Evolutionary conservation across 2,888 invertebrate genomes (phyloP).

Genomic region (Drosophila anomelani): DNA sequence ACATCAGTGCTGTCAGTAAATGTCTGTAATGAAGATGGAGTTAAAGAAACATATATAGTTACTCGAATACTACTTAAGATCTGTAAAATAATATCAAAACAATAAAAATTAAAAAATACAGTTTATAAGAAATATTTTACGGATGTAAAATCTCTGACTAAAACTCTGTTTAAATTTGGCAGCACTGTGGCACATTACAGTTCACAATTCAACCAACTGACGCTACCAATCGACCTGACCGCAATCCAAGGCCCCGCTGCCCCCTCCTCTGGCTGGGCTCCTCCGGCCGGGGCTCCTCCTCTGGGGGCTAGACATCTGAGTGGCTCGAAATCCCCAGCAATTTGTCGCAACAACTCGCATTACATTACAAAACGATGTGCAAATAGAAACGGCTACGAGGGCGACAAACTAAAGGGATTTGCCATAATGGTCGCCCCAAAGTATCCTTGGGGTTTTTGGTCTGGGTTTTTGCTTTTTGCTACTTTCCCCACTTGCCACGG

Average conservation of each 20-base stretch:
- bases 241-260: conserved; percentile 9
- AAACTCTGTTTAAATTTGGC: background rate
- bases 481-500: conserved; percentile 30
- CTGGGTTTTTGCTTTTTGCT: conserved; percentile 41
- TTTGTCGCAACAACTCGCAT: conserved; percentile 78
- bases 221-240: conserved; percentile 54
- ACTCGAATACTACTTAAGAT: background rate
- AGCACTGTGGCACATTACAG: conserved; percentile 46
- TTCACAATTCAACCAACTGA: conserved; percentile 48
- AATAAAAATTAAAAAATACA: background rate
- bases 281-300: conserved; percentile 17
- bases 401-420: conserved; percentile 70
- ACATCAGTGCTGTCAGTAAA: conserved; percentile 14
- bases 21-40: background rate
- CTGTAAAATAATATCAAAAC: background rate
- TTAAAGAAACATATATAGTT: no score
- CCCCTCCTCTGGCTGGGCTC: conserved; percentile 6
- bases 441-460: conserved; percentile 47
- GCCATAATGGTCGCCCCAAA: conserved; percentile 58
- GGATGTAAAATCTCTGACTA: no score
- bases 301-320: conserved; percentile 44
- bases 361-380: conserved; percentile 77
- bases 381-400: conserved; percentile 62
- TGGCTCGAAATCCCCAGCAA: conserved; percentile 71
- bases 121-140: no score